phyloP scores from a whole-genome alignment of 2,888 invertebrate species.

The Julus scanicus region DNA sequence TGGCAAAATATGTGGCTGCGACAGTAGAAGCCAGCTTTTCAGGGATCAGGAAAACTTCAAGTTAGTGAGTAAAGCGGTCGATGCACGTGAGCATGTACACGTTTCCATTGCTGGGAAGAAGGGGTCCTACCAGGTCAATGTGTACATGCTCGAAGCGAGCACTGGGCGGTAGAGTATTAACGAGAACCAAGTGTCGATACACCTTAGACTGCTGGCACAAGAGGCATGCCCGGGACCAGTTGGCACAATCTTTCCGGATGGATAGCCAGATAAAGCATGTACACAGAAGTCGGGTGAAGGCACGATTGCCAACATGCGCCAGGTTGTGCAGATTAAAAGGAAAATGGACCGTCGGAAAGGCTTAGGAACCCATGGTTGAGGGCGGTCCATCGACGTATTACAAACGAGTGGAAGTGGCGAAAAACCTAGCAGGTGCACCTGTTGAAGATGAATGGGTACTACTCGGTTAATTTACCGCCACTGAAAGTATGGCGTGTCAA shows the following conservation, averaged over 20 bases:
- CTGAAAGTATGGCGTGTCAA: too few relatives aligned
- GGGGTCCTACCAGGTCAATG: neutral
- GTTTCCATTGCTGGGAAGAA: neutral
- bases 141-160: neutral
- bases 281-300: neutral
- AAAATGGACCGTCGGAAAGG: neutral
- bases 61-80: too few relatives aligned
- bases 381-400: neutral
- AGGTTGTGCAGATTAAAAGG: neutral
- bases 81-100: too few relatives aligned
- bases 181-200: neutral
- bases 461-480: too few relatives aligned
- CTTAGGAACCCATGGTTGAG: neutral
- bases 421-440: neutral
- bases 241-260: neutral
- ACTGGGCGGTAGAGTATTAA: neutral
- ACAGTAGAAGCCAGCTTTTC: neutral
- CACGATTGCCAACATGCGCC: neutral
- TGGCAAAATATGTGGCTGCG: neutral
- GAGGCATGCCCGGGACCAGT: neutral
- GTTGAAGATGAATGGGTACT: neutral
- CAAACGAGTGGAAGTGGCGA: neutral
- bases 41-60: neutral
- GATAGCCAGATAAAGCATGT: neutral
- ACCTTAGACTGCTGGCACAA: neutral